These are phyloP conservation scores for Agriopis aurantiaria DNA, from an alignment of 2,888 invertebrate species.

Conservation along the genomic window DNA sequence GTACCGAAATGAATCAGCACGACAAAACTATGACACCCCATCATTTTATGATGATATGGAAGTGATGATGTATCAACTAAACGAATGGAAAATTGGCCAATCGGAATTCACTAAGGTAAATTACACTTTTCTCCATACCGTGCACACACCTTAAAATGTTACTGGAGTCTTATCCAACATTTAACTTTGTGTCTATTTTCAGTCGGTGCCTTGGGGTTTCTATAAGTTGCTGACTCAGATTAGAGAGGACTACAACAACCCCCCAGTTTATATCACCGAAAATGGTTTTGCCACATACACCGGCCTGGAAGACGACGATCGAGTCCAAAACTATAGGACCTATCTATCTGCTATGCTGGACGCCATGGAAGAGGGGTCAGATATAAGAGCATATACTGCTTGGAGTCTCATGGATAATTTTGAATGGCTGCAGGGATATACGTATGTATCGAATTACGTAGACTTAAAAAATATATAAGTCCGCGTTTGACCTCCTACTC, in stretches of 20 bases:
- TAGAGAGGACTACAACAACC: slow-evolving; percentile 78
- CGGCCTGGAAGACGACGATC: slow-evolving; percentile 70
- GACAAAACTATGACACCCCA: slow-evolving; percentile 46
- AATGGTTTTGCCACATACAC: slow-evolving; percentile 73
- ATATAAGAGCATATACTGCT: slow-evolving; percentile 81
- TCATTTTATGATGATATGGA: slow-evolving; percentile 54
- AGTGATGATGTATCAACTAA: slow-evolving; percentile 40
- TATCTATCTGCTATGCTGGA: slow-evolving; percentile 73
- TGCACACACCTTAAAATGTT: too few species aligned
- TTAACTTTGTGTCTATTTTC: slow-evolving; percentile 7
- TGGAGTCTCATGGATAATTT: slow-evolving; percentile 89
- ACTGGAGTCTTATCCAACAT: neutral
- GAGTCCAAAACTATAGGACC: slow-evolving; percentile 67
- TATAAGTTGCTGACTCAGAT: slow-evolving; percentile 81
- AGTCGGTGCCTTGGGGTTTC: slow-evolving; percentile 83
- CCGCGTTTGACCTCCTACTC: too few species aligned
- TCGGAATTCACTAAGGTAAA: slow-evolving; percentile 45
- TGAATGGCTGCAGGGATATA: slow-evolving; percentile 87
- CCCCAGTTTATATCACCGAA: slow-evolving; percentile 84
- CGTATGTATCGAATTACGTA: slow-evolving; percentile 62
- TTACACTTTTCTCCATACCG: neutral
- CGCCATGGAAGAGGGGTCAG: slow-evolving; percentile 74
- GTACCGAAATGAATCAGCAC: slow-evolving; percentile 56
- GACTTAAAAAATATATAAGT: too few species aligned
- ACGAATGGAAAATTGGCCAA: slow-evolving; percentile 50